These are phyloP conservation scores for Drosophila funebris DNA, from an alignment of 1,140 invertebrate genomes.

Conservation along the genomic window DNA sequence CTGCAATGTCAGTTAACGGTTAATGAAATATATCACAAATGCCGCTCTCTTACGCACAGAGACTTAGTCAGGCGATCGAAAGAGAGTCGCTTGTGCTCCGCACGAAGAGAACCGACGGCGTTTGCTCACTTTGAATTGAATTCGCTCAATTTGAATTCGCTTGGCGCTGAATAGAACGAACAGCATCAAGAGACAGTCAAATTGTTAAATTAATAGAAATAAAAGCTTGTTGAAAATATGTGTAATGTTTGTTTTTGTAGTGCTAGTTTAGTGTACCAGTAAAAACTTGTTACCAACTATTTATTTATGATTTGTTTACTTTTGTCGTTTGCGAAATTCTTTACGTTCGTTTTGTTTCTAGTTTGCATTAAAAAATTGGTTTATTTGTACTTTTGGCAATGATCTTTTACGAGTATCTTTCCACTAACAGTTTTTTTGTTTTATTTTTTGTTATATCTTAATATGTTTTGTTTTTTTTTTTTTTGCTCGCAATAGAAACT, in stretches of 20 bases:
- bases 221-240: constrained; percentile 26
- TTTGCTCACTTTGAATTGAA: constrained; percentile 55
- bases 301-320: constrained; percentile 47
- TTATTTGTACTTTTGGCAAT: constrained; percentile 83
- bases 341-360: constrained; percentile 65
- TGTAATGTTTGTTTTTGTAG: constrained; percentile 24
- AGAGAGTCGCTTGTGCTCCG: neutral
- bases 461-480: constrained; percentile 46
- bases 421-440: constrained; percentile 47
- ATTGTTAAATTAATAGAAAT: constrained; percentile 45
- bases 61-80: neutral
- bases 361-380: constrained; percentile 75
- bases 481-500: constrained; percentile 37
- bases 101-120: constrained; percentile 23
- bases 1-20: constrained; percentile 22
- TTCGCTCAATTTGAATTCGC: constrained; percentile 56
- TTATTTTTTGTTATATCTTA: constrained; percentile 35
- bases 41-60: constrained; percentile 21
- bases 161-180: constrained; percentile 51
- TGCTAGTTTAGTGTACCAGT: constrained; percentile 42
- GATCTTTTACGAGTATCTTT: constrained; percentile 65
- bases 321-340: constrained; percentile 70
- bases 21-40: constrained; percentile 16
- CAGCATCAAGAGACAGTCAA: constrained; percentile 63
- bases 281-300: constrained; percentile 73